Evolutionary conservation across 1,140 invertebrate species (phyloP).

Genomic region (Heliothis subflexa): DNA sequence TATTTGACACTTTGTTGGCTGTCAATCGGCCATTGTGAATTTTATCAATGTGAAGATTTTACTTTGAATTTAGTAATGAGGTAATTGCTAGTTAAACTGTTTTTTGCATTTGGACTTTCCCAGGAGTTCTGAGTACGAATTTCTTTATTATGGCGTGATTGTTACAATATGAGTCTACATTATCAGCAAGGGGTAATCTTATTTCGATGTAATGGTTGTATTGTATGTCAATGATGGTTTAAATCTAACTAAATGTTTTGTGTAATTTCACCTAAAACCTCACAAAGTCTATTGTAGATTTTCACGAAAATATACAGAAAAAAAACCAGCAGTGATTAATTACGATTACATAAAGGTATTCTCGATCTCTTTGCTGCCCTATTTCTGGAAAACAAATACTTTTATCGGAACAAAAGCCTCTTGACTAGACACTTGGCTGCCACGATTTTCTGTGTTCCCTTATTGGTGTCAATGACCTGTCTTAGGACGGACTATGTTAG

Average conservation of each 20-base stretch:
- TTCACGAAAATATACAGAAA: not conserved
- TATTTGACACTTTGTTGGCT: constrained; percentile 2
- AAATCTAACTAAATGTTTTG: no score
- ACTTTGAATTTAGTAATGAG: no score
- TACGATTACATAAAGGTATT: not conserved
- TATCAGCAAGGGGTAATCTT: no score
- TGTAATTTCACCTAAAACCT: no score
- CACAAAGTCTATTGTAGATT: not conserved
- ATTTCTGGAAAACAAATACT: not conserved
- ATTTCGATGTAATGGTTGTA: no score
- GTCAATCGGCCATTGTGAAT: constrained; percentile 4
- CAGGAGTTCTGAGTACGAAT: no score
- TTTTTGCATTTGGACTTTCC: no score
- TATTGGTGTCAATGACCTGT: not conserved
- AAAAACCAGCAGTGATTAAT: not conserved
- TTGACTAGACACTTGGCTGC: not conserved
- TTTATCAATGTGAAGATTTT: no score
- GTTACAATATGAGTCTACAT: no score
- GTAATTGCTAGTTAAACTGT: no score
- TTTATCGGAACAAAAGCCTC: not conserved
- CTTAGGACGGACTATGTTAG: not conserved
- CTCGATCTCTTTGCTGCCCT: not conserved
- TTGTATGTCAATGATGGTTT: no score
- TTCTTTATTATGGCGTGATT: no score
- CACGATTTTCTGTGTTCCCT: not conserved